A percentile compares a stretch with the other conserved stretches of the same genome.
These are phyloP conservation scores for Podocnemis expansa DNA, from an alignment of 2,113 vertebrate species.

Conservation along the genomic window DNA sequence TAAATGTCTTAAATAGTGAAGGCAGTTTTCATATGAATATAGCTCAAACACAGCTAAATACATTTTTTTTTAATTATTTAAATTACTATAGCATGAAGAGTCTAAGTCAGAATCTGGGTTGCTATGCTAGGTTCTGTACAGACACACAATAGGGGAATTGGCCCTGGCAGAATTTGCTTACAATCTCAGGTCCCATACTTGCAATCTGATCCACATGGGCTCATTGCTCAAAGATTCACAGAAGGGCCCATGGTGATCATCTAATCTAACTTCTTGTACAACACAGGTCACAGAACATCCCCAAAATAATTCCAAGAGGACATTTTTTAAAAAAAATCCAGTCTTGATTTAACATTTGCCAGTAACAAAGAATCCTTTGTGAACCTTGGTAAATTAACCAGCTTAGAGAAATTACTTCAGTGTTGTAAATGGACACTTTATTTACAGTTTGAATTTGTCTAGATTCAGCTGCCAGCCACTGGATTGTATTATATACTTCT, in stretches of 20 bases:
- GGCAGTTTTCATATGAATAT: not conserved
- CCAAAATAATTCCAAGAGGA: not conserved
- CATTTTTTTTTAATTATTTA: not conserved
- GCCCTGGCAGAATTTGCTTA: not conserved
- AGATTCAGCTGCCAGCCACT: not conserved
- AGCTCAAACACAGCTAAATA: not conserved
- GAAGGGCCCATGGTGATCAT: not conserved
- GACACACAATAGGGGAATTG: not conserved
- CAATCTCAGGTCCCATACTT: not conserved
- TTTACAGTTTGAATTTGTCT: not conserved
- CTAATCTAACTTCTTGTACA: not conserved
- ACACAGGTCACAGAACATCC: not conserved
- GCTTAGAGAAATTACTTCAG: not conserved
- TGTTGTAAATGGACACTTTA: not conserved
- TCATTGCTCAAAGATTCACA: not conserved
- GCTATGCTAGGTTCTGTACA: rapidly evolving
- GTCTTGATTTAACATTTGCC: not conserved
- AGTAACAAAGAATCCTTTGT: not conserved
- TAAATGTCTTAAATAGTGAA: not conserved
- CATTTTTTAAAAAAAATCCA: not conserved
- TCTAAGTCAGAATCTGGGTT: not conserved
- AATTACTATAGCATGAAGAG: not conserved
- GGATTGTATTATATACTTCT: not conserved
- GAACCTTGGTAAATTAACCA: not conserved
- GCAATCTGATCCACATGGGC: rapidly evolving